Base-by-base conservation (phyloP, 2,888 invertebrate genomes). In the Gymnoscelis rufifasciata region DNA sequence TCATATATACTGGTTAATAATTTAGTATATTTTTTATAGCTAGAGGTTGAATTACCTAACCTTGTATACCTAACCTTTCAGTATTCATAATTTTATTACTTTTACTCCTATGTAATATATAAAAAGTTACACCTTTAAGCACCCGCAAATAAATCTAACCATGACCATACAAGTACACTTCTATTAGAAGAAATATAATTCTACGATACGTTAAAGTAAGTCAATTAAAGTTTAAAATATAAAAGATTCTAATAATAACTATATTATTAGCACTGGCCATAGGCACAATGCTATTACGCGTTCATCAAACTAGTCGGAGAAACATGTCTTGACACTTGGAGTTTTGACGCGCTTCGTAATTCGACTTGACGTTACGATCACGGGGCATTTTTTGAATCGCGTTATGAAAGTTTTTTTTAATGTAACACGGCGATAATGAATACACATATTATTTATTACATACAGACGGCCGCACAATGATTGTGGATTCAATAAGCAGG, bases 251-350 rank as follows among this genome's bases (percentile, higher is more conserved):
- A 76, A 78, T 78, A 83, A 78, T 77, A 80, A 71, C 71, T 57
- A 64, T 76, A 77, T 81, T 83, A 82, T 82, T 81, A 84, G 78
- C 81, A 75, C 81, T 80, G 63, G 73, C 62, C 59, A 63, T 68
- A 57, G 60, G 64, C 70, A 76, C 67, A 75, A 75, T 70, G 60
- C 66, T 63, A 63, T 56, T 63, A 53, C 60, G 65, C 71, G 71
- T 69, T 64, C 68, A 70, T 80, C 73, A 68, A 68, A 61, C 58
- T 67, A 74, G 64, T 52, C 36, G 52, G 62, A 50, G 52, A 58
- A 67, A 78, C 65, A 49, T 61, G 57, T 76, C 70, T 83, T 86
- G 86, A 83, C 74, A 78, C 78, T 83, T 78, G 74, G 57, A 64
- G 69, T 46, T 46, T 64, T 65, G 65, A 70, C 54, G 63, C 59